These are phyloP conservation scores for Saiga tatarica DNA, from an alignment of 2,113 vertebrate genomes.

Conservation along the genomic window DNA sequence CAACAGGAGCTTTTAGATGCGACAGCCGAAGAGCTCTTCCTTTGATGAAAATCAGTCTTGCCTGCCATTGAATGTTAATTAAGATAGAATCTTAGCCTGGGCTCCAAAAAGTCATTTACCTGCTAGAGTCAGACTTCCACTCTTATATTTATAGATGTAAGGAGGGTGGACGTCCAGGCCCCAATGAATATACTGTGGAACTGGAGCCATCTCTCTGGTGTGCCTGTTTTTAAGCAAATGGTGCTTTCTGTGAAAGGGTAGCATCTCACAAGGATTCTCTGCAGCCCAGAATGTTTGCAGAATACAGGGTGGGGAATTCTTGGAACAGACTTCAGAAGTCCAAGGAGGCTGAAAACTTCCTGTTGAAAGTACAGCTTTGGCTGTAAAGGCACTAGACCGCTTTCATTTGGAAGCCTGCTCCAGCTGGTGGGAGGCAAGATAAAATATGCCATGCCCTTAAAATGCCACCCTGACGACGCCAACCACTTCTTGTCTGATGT, in stretches of 20 bases:
- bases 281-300: neutral
- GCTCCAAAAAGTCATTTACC: neutral
- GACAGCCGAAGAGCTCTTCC: neutral
- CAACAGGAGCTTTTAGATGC: neutral
- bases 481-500: neutral
- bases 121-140: neutral
- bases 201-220: neutral
- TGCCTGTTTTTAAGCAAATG: neutral
- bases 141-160: neutral
- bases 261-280: neutral
- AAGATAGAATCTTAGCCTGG: neutral
- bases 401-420: constrained; percentile 37
- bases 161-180: neutral
- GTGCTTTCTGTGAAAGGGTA: neutral
- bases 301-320: neutral
- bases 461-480: neutral
- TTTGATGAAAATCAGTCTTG: neutral
- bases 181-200: neutral
- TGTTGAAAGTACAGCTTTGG: constrained; percentile 34
- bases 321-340: constrained; percentile 43
- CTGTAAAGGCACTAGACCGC: constrained; percentile 3
- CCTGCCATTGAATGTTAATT: neutral
- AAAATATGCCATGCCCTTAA: neutral
- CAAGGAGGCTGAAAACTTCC: neutral
- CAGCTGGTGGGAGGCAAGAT: neutral